phyloP scores from a whole-genome alignment of 2,888 invertebrate genomes.

The Andrena trimmerana region DNA sequence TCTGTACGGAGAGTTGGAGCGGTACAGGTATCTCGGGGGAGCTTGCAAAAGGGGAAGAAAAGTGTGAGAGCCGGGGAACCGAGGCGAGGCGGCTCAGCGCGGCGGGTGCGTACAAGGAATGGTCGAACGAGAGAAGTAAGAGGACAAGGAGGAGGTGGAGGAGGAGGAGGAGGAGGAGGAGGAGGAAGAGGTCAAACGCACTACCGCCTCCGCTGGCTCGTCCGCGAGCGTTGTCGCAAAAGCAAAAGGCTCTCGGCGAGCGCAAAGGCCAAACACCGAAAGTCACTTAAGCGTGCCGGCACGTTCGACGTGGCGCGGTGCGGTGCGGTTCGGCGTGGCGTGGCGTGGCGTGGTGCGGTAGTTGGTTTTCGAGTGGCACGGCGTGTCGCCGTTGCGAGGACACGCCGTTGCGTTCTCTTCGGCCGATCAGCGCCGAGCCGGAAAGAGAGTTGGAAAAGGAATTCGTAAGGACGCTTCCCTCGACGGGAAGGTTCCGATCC shows the following conservation, averaged over 20 bases:
- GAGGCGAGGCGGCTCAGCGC: not conserved
- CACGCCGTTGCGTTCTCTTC: slow-evolving; percentile 68
- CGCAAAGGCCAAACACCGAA: slow-evolving; percentile 82
- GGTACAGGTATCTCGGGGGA: slow-evolving; percentile 20
- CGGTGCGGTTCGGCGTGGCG: slow-evolving; percentile 35
- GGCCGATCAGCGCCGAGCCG: slow-evolving; percentile 55
- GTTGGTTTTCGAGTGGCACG: slow-evolving; percentile 71
- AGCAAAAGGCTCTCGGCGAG: slow-evolving; percentile 75
- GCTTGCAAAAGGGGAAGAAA: not conserved
- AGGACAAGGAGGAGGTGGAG: not conserved
- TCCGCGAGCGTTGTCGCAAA: slow-evolving; percentile 73
- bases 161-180: slow-evolving; percentile 23
- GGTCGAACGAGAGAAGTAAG: slow-evolving; percentile 9
- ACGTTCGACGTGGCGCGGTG: slow-evolving; percentile 67
- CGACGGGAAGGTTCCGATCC: slow-evolving; percentile 10
- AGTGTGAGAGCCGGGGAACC: not conserved
- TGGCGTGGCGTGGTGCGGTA: slow-evolving; percentile 41
- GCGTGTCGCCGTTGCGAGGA: slow-evolving; percentile 70
- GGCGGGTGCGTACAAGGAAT: slow-evolving; percentile 45
- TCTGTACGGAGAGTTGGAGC: slow-evolving; percentile 36
- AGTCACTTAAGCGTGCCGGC: slow-evolving; percentile 83
- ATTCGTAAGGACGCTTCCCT: not conserved
- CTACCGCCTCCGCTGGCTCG: slow-evolving; percentile 50
- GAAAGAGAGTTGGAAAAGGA: slow-evolving; percentile 26
- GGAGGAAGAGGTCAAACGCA: slow-evolving; percentile 59